Base-by-base conservation (phyloP, 2,797 vertebrate species). In the Rhynchotus rufescens region DNA sequence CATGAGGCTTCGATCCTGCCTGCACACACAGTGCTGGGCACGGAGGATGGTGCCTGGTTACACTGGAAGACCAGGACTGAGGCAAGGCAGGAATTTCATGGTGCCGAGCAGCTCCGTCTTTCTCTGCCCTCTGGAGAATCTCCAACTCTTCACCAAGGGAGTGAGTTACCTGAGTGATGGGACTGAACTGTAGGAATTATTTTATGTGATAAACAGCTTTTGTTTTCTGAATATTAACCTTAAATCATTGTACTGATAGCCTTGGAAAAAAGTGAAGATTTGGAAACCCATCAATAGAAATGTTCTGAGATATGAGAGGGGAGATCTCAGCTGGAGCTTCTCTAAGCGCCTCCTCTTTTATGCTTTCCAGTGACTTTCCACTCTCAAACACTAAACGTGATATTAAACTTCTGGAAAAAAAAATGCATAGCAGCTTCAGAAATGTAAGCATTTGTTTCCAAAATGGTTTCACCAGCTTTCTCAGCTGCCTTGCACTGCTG, bases 231-330 rank as follows among this genome's bases (percentile, higher is more conserved):
- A 22, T 61, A 75, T 65, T 61, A 59, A 62, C n/a, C 36, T 84
- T 86, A 90, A 86, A 40, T 69, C 11, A 25, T 44, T 32, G 20
- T 45, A 80, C 12, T 12, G 82, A 15, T 36, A 49, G n/a, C 14
- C 21, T 71, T 79, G 60, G 62, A 40, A 89, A 88, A 82, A 38
- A 76, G 73, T 34, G 77, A 23, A 49, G 11, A 16, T 52, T 44
- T 64, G 54, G 71, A 94, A 86, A 87, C 64, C 56, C 30, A 42
- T 57, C 75, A 72, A 59, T 34, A 83, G 77, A 92, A 86, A 86
- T 1, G 4, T 0, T 66, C 32, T 25, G 20, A 52, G 25, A 45
- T 84, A 16, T 16, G 65, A 57, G 47, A 80, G 36, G 80, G 19
- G 66, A 8, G 15, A n/a, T 23, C 54, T 90, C 40, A 87, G 22